Conservation (phyloP, 2,113 vertebrate genomes). For the Prolemur simus region DNA sequence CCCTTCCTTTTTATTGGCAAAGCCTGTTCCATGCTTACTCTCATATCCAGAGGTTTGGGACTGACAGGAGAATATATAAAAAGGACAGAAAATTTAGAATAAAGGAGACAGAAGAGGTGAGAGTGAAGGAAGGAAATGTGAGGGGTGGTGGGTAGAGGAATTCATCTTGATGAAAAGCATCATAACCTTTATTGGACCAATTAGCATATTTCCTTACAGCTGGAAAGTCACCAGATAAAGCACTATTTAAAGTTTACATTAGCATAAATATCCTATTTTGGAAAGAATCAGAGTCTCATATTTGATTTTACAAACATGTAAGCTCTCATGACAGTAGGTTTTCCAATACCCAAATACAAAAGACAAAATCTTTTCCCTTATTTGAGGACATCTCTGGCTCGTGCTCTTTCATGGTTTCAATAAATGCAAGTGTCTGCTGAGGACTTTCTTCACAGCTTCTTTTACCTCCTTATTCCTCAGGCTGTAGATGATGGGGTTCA, state of each 20-base stretch:
- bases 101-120: not conserved
- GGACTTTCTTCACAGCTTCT: not conserved
- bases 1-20: not conserved
- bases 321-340: not conserved
- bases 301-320: not conserved
- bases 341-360: not conserved
- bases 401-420: not conserved
- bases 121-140: not conserved
- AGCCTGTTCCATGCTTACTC: not conserved
- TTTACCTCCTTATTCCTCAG: conserved; percentile 22
- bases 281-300: not conserved
- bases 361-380: not conserved
- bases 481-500: conserved; percentile 26
- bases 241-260: not conserved
- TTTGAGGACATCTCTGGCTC: not conserved
- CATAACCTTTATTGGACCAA: not conserved
- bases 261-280: not conserved
- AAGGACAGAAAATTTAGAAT: not conserved
- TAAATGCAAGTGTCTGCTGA: not conserved
- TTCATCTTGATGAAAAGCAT: not conserved
- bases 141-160: not conserved
- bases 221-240: not conserved
- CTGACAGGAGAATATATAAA: not conserved
- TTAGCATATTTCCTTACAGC: not conserved
- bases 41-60: not conserved